Evolutionary conservation across 2,888 invertebrate genomes (phyloP), one percentile per base, ranked within the genome.

Genomic region (Germaria angustata): DNA sequence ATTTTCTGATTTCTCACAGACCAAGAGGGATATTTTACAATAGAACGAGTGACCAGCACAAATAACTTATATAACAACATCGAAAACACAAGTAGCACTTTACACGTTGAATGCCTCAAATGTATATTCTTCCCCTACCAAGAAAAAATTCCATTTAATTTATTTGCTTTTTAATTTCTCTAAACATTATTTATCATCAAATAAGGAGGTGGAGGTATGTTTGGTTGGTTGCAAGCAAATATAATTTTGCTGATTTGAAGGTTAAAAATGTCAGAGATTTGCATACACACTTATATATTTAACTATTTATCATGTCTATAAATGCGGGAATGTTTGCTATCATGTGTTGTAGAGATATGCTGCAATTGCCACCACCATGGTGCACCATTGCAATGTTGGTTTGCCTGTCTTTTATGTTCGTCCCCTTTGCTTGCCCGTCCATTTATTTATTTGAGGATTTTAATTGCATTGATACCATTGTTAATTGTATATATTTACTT

Each of bases 251-350:
- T 65, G 76, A 69, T 65, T 79, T 79, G 76, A 79, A 82, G 82
- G 82, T 79, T 79, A 79, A 65, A 82, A 79, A 79, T 82, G 82
- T 79, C 82, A 82, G 41, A 82, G 71, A 79, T 82, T 82, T 82
- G 46, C 75, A 82, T 79, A 69, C 41, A 61, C 57, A 76, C 34
- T 59, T n/a, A 15, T 22, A 20, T 49, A 65, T 66, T 39, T 34
- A 65, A 51, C 24, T 34, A 53, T 53, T 17, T 39, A 68, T 32
- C 57, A 51, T 20, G 41, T 73, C 32, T 24, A 55, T 44, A 51
- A 72, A 61, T 72, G 63, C 22, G 59, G 49, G 24, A 15, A 49
- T 66, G 34, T 41, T 73, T 51, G 20, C 32, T 24, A 57, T 36
- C 59, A 41, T 6, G 6, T 57, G 57, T 28, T 49, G n/a, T 20